Conservation (phyloP, 2,113 vertebrate genomes). For the Odocoileus virginianus region DNA sequence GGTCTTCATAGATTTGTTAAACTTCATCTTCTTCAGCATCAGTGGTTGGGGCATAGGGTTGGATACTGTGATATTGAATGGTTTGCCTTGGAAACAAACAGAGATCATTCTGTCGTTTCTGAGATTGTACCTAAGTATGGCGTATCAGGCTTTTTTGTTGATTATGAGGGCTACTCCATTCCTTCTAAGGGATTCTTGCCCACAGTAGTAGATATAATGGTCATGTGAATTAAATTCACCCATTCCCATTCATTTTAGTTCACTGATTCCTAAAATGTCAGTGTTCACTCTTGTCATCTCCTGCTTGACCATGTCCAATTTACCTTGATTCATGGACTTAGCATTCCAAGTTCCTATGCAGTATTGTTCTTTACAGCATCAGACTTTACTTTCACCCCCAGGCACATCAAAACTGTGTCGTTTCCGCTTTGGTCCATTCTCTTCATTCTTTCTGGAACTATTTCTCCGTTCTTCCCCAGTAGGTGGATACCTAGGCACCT, state of each 20-base stretch:
- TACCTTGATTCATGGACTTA: not conserved
- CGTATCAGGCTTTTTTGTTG: not conserved
- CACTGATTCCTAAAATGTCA: not conserved
- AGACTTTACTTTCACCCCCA: not conserved
- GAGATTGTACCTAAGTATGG: not conserved
- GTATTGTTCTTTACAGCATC: not conserved
- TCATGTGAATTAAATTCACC: not conserved
- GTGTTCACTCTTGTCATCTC: not conserved
- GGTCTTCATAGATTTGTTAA: not conserved
- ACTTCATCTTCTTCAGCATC: not conserved
- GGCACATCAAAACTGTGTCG: not conserved
- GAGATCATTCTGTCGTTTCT: not conserved
- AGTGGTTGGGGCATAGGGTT: not conserved
- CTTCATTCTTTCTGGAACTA: not conserved
- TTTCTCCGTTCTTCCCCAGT: not conserved
- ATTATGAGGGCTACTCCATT: not conserved
- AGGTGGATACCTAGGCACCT: not conserved
- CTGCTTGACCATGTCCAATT: not conserved
- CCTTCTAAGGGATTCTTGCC: not conserved
- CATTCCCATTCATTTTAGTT: not conserved
- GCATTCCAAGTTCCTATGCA: not conserved
- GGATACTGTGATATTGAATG: not conserved
- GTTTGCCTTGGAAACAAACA: not conserved
- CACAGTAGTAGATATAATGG: not conserved
- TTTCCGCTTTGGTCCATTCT: not conserved